These are phyloP conservation scores for Ectemnius continuus DNA, from an alignment of 2,888 invertebrate species.

Conservation along the genomic window DNA sequence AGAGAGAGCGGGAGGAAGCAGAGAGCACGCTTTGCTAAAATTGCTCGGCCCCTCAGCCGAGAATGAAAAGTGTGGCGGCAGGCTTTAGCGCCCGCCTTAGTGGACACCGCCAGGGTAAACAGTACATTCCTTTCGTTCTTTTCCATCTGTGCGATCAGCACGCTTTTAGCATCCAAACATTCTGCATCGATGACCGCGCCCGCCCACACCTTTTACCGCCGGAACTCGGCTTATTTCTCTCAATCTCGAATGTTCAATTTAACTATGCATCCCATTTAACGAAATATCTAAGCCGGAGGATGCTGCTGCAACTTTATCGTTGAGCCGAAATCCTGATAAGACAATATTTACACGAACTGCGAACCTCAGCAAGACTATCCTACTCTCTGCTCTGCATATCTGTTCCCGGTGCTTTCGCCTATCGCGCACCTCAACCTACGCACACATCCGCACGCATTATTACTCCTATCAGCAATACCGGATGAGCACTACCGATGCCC, in stretches of 20 bases:
- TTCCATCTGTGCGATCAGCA: slow-evolving; percentile 26
- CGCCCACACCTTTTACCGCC: no score
- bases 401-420: slow-evolving; percentile 21
- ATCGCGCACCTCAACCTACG: slow-evolving; percentile 20
- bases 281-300: no score
- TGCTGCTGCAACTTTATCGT: no score
- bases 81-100: slow-evolving; percentile 17
- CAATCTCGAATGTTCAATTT: no score
- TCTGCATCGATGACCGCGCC: not conserved
- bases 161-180: slow-evolving; percentile 5
- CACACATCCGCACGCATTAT: slow-evolving; percentile 20
- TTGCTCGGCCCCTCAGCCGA: slow-evolving; percentile 10
- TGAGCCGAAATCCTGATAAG: no score
- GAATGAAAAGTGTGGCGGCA: slow-evolving; percentile 40
- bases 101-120: slow-evolving; percentile 32
- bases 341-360: no score
- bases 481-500: not conserved
- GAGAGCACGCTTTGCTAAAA: slow-evolving; percentile 40
- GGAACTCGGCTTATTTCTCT: no score
- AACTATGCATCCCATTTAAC: no score
- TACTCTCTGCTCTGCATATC: not conserved
- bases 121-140: slow-evolving; percentile 31
- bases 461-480: slow-evolving; percentile 16
- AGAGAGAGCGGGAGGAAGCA: not conserved
- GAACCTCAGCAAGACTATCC: no score